A percentile compares a stretch with the other conserved stretches of the same genome.
phyloP scores from a whole-genome alignment of 2,888 invertebrate genomes.

The Eilema sororculum region DNA sequence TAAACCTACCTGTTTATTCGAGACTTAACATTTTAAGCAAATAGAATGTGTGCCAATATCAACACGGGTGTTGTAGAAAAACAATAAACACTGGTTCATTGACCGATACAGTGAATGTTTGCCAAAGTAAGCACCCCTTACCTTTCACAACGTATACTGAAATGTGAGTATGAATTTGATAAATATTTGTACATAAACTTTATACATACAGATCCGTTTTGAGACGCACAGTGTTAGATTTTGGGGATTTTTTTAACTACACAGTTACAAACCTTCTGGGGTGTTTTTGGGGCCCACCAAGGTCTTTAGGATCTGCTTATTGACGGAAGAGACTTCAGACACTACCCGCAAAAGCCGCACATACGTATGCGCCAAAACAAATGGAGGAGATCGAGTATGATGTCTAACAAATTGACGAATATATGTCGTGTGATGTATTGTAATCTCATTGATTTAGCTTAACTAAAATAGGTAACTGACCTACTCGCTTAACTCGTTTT shows the following conservation, averaged over 20 bases:
- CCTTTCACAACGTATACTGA: slow-evolving; percentile 66
- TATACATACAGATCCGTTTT: not conserved
- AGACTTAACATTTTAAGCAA: slow-evolving; percentile 82
- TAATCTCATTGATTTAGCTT: too few species aligned
- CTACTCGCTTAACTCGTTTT: too few species aligned
- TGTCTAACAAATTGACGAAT: too few species aligned
- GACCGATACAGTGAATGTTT: slow-evolving; percentile 73
- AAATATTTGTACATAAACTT: slow-evolving; percentile 26
- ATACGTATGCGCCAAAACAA: not conserved
- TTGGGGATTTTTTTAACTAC: not conserved
- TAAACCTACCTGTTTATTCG: slow-evolving; percentile 73
- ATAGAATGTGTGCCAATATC: slow-evolving; percentile 82
- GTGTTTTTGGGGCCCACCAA: too few species aligned
- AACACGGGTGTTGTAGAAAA: slow-evolving; percentile 80
- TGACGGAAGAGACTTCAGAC: not conserved
- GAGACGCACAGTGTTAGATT: not conserved
- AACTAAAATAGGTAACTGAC: too few species aligned
- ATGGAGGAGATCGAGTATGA: not conserved
- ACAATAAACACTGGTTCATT: slow-evolving; percentile 82
- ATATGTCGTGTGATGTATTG: too few species aligned
- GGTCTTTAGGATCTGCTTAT: not conserved
- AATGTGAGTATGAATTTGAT: slow-evolving; percentile 48
- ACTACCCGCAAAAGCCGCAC: not conserved
- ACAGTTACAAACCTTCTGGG: not conserved
- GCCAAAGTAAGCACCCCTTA: slow-evolving; percentile 83